Conservation (phyloP, 2,113 vertebrate genomes). For the Cebidichthys violaceus region DNA sequence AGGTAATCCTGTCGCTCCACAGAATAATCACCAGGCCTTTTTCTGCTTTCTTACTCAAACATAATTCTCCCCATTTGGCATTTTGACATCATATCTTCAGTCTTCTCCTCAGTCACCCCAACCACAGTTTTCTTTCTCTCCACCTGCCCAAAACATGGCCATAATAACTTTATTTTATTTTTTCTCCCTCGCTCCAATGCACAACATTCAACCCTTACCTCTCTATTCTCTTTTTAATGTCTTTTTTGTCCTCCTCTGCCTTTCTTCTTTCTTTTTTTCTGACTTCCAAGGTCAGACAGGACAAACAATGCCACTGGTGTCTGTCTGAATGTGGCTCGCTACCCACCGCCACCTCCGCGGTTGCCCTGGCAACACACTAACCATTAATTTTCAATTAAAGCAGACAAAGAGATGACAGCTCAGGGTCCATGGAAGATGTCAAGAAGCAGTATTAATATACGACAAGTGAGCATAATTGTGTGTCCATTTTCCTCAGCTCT, state of each 20-base stretch:
- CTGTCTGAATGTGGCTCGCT: slow-evolving; percentile 91
- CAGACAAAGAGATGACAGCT: slow-evolving; percentile 99
- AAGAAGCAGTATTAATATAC: slow-evolving; percentile 99
- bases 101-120: slow-evolving; percentile 39
- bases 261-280: slow-evolving; percentile 86
- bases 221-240: slow-evolving; percentile 80
- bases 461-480: slow-evolving; percentile 99
- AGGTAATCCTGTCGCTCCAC: slow-evolving; percentile 79
- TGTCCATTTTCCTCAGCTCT: slow-evolving; percentile 89
- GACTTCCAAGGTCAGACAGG: slow-evolving; percentile 99
- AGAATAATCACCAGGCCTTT: slow-evolving; percentile 71
- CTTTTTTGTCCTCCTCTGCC: slow-evolving; percentile 81
- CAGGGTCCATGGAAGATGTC: slow-evolving; percentile 99
- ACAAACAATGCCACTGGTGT: slow-evolving; percentile 98
- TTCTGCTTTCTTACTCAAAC: slow-evolving; percentile 80
- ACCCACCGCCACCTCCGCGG: slow-evolving; percentile 92
- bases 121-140: slow-evolving; percentile 55
- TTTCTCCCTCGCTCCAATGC: slow-evolving; percentile 74
- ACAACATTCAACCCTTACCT: slow-evolving; percentile 84
- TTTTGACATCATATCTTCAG: slow-evolving; percentile 77
- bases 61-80: slow-evolving; percentile 80
- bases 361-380: slow-evolving; percentile 98
- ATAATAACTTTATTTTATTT: slow-evolving; percentile 81
- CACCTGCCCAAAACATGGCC: slow-evolving; percentile 60
- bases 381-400: slow-evolving; percentile 99